Base-by-base conservation (phyloP, 2,797 vertebrate genomes). In the Dermochelys coriacea region DNA sequence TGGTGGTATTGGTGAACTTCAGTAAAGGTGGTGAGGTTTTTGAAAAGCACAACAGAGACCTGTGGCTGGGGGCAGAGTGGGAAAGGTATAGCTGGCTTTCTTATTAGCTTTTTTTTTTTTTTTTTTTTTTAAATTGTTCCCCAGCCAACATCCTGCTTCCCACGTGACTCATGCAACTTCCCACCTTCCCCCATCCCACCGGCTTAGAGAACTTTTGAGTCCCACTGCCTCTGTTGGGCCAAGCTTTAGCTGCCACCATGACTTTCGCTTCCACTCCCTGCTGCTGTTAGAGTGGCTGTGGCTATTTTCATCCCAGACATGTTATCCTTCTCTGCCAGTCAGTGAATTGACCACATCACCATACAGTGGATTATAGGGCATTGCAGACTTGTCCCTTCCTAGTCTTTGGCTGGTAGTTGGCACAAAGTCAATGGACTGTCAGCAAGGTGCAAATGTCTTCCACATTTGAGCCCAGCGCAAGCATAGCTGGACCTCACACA, bases 111-210 rank as follows among this genome's bases (percentile, higher is more conserved):
- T 52, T 15, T 50, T 50, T 15, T 50, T 50, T n/a, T n/a, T 0
- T n/a, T 41, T 86, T 88, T n/a, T 31, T 91, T 50, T 86, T n/a
- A 37, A 16, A 74, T 85, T 86, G 29, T 64, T 86, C 12, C 51
- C 88, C 80, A 80, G 51, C 4, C 84, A 75, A 75, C 25, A 15
- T 74, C 31, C 85, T 87, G 19, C 34, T n/a, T 34, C 82, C 1
- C 34, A 81, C 7, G 21, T 77, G 31, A 47, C 5, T 12, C 8
- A 6, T 31, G 64, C 57, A 41, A 31, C 25, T 91, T 52, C 49
- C 12, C 18, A 29, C 21, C 16, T 75, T 29, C n/a, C 41, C 21
- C 23, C 23, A 27, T 74, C 25, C 94, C 1, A 0, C 61, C 87
- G 2, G 55, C 86, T 89, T 14, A 75, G 82, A 87, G 75, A 31